Conservation (phyloP, 2,797 vertebrate species). For the Psittacula echo region DNA sequence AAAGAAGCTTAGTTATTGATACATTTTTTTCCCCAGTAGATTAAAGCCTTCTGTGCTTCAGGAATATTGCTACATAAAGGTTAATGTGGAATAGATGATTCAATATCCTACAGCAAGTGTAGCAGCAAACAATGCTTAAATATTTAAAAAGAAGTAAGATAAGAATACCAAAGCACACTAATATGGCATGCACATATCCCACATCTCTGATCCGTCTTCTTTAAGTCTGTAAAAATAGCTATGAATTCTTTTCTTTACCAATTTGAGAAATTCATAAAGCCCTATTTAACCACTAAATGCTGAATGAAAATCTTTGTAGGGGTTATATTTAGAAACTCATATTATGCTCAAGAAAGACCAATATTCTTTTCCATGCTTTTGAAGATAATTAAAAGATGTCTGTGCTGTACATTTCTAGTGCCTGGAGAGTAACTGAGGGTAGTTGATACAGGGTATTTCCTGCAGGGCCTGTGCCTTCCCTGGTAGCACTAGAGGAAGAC, state of each 20-base stretch:
- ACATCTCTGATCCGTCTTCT: neutral
- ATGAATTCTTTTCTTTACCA: constrained; percentile 11
- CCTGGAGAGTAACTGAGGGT: neutral
- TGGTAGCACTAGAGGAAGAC: neutral
- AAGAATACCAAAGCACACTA: neutral
- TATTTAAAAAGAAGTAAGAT: constrained; percentile 37
- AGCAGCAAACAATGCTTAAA: constrained; percentile 38
- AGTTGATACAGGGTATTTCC: neutral
- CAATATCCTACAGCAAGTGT: constrained; percentile 11
- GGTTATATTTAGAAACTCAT: neutral
- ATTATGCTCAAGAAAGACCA: neutral
- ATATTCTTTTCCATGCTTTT: neutral
- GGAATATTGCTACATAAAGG: constrained; percentile 33
- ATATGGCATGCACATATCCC: neutral
- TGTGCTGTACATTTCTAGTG: neutral
- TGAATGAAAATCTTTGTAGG: neutral
- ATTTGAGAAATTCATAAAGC: neutral
- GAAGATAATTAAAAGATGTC: neutral
- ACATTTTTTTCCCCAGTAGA: neutral
- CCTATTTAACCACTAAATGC: neutral
- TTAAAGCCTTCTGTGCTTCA: constrained; percentile 6
- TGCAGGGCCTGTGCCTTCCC: accelerated
- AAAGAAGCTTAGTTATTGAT: constrained; percentile 62
- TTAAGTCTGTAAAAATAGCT: constrained; percentile 2
- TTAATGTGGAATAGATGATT: constrained; percentile 22